Evolutionary conservation across 2,113 vertebrate genomes (phyloP).

Genomic region (Suncus etruscus): DNA sequence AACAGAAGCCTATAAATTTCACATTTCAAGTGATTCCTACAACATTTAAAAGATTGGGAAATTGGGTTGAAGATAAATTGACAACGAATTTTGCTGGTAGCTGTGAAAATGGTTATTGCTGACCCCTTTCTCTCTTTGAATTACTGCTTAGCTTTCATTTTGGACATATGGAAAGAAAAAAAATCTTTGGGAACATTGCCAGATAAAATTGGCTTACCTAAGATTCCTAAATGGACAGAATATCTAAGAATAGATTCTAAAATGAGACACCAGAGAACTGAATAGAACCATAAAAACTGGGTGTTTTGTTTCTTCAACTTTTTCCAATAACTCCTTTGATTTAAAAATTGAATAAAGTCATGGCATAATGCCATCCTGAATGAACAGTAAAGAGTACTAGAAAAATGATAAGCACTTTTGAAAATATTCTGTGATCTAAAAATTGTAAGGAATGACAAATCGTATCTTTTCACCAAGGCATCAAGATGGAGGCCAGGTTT

Average conservation of each 20-base stretch:
- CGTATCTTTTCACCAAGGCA: background rate
- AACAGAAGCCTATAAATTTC: slow-evolving; percentile 60
- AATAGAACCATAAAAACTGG: slow-evolving; percentile 5
- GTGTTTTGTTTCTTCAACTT: slow-evolving; percentile 48
- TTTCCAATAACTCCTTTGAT: slow-evolving; percentile 37
- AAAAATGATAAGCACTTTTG: slow-evolving; percentile 68
- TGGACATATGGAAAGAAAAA: slow-evolving; percentile 69
- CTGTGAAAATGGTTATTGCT: slow-evolving; percentile 48
- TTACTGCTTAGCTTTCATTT: slow-evolving; percentile 73
- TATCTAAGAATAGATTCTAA: slow-evolving; percentile 79
- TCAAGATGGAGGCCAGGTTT: slow-evolving; percentile 1
- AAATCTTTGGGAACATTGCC: slow-evolving; percentile 78
- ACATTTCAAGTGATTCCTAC: slow-evolving; percentile 57
- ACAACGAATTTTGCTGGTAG: slow-evolving; percentile 35
- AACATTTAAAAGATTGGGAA: slow-evolving; percentile 54
- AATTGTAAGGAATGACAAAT: slow-evolving; percentile 23
- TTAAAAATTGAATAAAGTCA: slow-evolving; percentile 52
- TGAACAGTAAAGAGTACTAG: slow-evolving; percentile 40
- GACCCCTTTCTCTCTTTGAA: slow-evolving; percentile 73
- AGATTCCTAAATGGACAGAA: slow-evolving; percentile 54
- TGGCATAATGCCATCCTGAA: background rate
- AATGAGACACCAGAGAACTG: slow-evolving; percentile 53
- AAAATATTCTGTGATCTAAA: slow-evolving; percentile 76
- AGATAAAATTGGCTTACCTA: slow-evolving; percentile 70
- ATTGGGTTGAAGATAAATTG: slow-evolving; percentile 51